phyloP scores from a whole-genome alignment of 2,888 invertebrate species.

The Leptura quadrifasciata region DNA sequence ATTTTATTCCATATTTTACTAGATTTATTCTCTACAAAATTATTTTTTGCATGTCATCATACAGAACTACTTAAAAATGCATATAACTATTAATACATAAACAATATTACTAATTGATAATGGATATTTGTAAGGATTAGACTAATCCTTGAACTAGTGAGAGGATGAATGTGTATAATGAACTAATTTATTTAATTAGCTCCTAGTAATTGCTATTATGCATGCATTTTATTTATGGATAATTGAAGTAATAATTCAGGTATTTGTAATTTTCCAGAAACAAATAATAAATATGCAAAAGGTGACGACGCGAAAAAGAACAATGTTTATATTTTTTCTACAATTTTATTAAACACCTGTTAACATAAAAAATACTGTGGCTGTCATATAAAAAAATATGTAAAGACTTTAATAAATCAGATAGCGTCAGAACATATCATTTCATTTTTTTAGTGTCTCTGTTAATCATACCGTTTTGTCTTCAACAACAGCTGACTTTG shows the following conservation, averaged over 20 bases:
- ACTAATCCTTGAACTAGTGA: conserved; percentile 40
- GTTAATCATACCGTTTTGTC: too few species aligned
- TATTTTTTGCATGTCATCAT: not conserved
- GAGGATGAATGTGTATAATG: conserved; percentile 35
- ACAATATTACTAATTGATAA: conserved; percentile 13
- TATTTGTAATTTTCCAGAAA: conserved; percentile 5
- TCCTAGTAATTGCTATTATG: conserved; percentile 25
- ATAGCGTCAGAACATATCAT: too few species aligned
- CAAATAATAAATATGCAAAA: not conserved
- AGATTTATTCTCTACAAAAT: too few species aligned
- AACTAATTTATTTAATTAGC: conserved; percentile 34
- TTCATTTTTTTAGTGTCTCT: too few species aligned
- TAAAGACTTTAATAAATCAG: too few species aligned
- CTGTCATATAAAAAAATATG: too few species aligned
- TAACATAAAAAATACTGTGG: conserved; percentile 5
- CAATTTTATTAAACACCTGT: not conserved
- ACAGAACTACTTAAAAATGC: not conserved
- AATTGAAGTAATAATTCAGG: conserved; percentile 32
- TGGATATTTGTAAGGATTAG: conserved; percentile 10
- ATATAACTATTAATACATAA: not conserved
- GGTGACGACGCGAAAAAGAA: not conserved
- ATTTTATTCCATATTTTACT: too few species aligned
- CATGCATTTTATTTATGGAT: conserved; percentile 27
- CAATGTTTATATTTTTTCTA: not conserved
- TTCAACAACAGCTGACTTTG: too few species aligned